phyloP scores from a whole-genome alignment of 2,888 invertebrate species.

The Cryptophagus acutangulus region DNA sequence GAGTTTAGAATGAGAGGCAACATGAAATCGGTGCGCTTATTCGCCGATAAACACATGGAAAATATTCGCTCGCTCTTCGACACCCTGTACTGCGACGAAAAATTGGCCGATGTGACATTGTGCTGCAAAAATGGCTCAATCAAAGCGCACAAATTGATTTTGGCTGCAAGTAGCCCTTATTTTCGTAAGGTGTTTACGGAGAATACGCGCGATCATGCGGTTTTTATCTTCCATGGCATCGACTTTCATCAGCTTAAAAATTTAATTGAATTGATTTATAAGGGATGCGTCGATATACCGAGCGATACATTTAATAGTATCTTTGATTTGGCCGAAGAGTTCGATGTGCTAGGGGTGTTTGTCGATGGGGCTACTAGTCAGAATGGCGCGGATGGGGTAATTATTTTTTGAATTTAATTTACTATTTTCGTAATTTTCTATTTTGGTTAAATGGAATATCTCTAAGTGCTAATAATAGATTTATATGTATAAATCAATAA shows the following conservation, averaged over 20 bases:
- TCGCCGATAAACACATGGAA: conserved; percentile 62
- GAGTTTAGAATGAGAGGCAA: conserved; percentile 19
- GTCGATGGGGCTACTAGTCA: conserved; percentile 12
- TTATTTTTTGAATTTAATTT: conserved; percentile 7
- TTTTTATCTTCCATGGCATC: conserved; percentile 65
- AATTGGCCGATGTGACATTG: conserved; percentile 65
- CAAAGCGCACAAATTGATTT: conserved; percentile 66
- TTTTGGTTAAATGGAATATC: neutral
- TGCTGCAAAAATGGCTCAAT: conserved; percentile 68
- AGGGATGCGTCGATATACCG: conserved; percentile 63
- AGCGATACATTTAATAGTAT: conserved; percentile 59
- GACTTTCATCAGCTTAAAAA: conserved; percentile 62
- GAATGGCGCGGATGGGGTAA: conserved; percentile 14
- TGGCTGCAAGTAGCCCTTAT: conserved; percentile 72
- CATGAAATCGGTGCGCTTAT: conserved; percentile 27
- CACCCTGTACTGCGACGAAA: conserved; percentile 63
- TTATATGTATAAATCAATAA: too few relatives aligned
- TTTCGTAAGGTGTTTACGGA: conserved; percentile 71
- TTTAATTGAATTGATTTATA: conserved; percentile 66
- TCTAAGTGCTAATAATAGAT: too few relatives aligned
- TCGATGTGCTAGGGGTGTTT: conserved; percentile 57
- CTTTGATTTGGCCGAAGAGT: conserved; percentile 62
- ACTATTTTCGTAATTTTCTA: neutral
- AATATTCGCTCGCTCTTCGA: conserved; percentile 67
- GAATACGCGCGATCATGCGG: conserved; percentile 65